Conservation (phyloP, 2,888 invertebrate genomes). For the Coleophora deauratella region DNA sequence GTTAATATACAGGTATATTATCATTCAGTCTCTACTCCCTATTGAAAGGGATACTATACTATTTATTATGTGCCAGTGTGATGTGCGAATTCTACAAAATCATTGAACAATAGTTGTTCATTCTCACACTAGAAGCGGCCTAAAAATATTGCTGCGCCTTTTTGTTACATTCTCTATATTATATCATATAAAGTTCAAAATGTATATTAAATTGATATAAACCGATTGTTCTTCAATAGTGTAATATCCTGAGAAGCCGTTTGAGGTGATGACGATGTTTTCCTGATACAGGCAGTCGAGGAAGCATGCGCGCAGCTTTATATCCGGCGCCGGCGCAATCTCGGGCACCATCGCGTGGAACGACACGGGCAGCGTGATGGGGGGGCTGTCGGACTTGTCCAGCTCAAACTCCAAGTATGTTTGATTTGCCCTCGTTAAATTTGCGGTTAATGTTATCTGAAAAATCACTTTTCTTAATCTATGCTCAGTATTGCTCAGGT, state of each 20-base stretch:
- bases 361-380: constrained; percentile 64
- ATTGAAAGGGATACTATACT: no score
- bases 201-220: constrained; percentile 8
- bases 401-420: constrained; percentile 68
- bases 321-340: constrained; percentile 60
- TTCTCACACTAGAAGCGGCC: no score
- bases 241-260: constrained; percentile 65
- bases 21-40: no score
- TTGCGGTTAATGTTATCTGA: constrained; percentile 73
- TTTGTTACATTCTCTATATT: no score
- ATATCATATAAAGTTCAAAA: no score
- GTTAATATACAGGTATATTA: no score
- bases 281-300: constrained; percentile 69
- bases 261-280: constrained; percentile 60
- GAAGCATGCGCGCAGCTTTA: constrained; percentile 74
- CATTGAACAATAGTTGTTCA: no score
- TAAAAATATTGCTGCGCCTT: no score
- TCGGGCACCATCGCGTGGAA: constrained; percentile 67
- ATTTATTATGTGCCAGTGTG: no score
- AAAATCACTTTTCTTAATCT: constrained; percentile 9
- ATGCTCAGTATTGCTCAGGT: no score
- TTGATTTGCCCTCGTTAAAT: constrained; percentile 57
- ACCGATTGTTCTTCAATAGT: constrained; percentile 47
- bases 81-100: no score
- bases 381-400: constrained; percentile 72